Conservation (phyloP, 2,797 vertebrate species). For the Smutsia temminckii region DNA sequence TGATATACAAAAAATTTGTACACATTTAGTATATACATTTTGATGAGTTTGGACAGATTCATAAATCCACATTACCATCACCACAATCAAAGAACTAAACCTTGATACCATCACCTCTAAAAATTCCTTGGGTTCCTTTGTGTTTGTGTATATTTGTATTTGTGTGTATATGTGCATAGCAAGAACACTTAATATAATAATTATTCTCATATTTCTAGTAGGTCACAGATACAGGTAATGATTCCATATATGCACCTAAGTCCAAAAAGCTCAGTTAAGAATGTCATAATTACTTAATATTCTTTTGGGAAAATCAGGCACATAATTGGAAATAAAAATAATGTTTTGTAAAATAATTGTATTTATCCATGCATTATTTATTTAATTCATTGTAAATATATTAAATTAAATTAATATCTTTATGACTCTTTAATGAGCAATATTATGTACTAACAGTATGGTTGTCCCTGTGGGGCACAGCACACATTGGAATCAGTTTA, state of each 20-base stretch:
- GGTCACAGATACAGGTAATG: neutral
- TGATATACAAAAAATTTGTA: neutral
- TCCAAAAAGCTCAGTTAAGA: neutral
- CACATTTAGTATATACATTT: neutral
- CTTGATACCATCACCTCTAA: no score
- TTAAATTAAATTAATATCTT: neutral
- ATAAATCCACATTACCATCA: neutral
- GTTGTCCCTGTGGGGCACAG: neutral
- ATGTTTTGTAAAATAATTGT: neutral
- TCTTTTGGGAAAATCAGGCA: neutral
- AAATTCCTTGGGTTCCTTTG: neutral
- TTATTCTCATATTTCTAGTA: neutral
- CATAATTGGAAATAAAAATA: neutral
- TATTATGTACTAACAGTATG: neutral
- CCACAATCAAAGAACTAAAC: neutral
- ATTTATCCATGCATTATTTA: neutral
- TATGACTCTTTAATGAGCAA: neutral
- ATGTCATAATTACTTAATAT: neutral
- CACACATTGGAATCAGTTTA: neutral
- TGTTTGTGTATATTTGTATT: neutral
- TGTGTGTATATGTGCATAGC: neutral
- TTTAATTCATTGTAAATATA: neutral
- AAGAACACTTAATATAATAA: neutral
- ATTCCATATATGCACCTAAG: neutral
- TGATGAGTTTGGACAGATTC: neutral